Base-by-base conservation (phyloP, 2,888 invertebrate species). In the Andrena bucephala region DNA sequence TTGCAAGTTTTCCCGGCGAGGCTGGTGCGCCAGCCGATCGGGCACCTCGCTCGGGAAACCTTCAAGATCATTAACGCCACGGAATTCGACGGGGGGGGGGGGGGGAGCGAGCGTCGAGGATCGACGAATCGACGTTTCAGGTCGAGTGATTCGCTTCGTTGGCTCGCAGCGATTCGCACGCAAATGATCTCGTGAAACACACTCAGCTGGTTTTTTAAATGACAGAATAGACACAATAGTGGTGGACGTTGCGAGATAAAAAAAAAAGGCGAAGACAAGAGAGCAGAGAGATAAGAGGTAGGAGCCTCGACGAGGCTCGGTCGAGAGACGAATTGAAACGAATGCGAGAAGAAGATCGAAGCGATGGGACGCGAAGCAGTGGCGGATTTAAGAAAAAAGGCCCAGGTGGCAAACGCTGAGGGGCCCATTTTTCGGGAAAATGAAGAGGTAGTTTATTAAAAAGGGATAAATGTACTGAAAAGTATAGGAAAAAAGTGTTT, bases 121-220 rank as follows among this genome's bases (percentile, higher is more conserved):
- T 50, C 50, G 57, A 63, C 52, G 31, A 57, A 20, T 24, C 36
- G 33, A 57, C 7, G n/a, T 65, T 57, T 27, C 66, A 36, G 68
- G 81, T 73, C 50, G 60, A 67, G 63, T 42, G 42, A 60, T 67
- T 79, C 65, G 65, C 83, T 82, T 87, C 89, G 89, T 92, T 87
- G 90, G 87, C 92, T 92, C 92, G 89, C 92, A 91, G 85, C 92
- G 90, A 89, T 88, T 92, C 90, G 92, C 92, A 83, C 86, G 76
- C 54, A 68, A 60, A 62, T 66, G 67, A 76, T 59, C 52, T 29
- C 62, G 48, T 70, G 66, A 77, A 33, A 78, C 68, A 76, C 68
- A 73, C 66, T 77, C 63, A 63, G 60, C 42, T 42, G 68, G 8
- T 74, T 48, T 29, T 60, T 36, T 77, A 31, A 48, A 81, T 85